A percentile compares a stretch with the other conserved stretches of the same genome.
Conservation (phyloP, 2,797 vertebrate genomes). For the Sebastes kiyomatsui region DNA sequence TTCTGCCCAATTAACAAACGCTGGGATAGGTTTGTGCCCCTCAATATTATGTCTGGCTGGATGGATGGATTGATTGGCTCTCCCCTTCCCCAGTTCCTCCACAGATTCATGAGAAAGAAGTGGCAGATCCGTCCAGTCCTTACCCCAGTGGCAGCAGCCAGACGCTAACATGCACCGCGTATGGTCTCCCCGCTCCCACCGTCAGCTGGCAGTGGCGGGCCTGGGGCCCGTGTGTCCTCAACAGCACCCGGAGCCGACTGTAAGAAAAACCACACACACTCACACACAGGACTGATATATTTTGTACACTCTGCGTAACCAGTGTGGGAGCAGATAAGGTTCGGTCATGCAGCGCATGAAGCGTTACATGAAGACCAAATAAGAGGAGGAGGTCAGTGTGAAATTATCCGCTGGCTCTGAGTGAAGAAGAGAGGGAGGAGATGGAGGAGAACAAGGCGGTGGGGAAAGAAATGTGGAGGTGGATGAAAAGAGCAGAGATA, state of each 20-base stretch:
- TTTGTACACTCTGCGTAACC: background rate
- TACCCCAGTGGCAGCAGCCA: slow-evolving; percentile 92
- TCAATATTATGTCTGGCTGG: background rate
- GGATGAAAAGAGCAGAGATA: slow-evolving; percentile 7
- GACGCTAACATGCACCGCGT: slow-evolving; percentile 93
- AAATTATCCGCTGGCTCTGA: slow-evolving; percentile 13
- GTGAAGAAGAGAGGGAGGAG: background rate
- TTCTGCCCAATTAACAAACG: background rate
- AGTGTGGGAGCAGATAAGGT: slow-evolving; percentile 12
- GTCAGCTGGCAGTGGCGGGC: slow-evolving; percentile 96
- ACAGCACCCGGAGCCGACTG: slow-evolving; percentile 84
- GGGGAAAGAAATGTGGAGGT: background rate
- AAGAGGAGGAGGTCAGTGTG: slow-evolving; percentile 44
- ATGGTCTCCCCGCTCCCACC: slow-evolving; percentile 86
- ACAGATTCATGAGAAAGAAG: slow-evolving; percentile 95
- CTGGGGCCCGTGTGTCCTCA: slow-evolving; percentile 93
- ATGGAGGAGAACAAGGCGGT: background rate
- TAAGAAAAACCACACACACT: slow-evolving; percentile 76
- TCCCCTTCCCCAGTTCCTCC: slow-evolving; percentile 86
- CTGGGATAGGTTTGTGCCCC: background rate
- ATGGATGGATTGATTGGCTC: slow-evolving; percentile 3
- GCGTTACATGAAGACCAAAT: slow-evolving; percentile 38
- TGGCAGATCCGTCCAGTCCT: slow-evolving; percentile 89
- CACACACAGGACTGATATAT: background rate
- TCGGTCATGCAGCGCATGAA: slow-evolving; percentile 14